Conservation (phyloP, 2,888 invertebrate genomes). For the Lacanobia wlatinum region DNA sequence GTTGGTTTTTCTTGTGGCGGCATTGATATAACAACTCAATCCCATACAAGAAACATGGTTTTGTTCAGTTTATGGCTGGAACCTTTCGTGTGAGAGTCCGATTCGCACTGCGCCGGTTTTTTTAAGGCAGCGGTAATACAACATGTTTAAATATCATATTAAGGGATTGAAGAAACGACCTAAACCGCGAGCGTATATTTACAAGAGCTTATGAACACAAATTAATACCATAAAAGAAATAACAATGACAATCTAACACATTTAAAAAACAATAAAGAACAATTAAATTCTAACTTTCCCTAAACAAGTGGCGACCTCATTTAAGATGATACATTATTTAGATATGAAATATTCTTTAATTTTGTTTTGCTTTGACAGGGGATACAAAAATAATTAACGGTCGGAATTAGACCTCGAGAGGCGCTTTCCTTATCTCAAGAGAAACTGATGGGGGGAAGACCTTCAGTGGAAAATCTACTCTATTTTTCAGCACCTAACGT, state of each 20-base stretch:
- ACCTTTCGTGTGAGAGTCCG: too few species aligned
- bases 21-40: too few species aligned
- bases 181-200: too few species aligned
- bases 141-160: too few species aligned
- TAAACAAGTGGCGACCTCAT: slow-evolving; percentile 30
- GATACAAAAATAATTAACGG: slow-evolving; percentile 68
- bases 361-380: slow-evolving; percentile 65
- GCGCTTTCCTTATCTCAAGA: slow-evolving; percentile 48
- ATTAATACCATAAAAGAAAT: background rate
- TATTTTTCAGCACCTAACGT: background rate
- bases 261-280: background rate
- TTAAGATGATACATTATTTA: slow-evolving; percentile 49
- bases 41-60: too few species aligned
- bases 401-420: slow-evolving; percentile 62
- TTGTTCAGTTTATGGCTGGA: too few species aligned
- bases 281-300: background rate
- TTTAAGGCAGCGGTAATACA: too few species aligned
- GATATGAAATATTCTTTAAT: slow-evolving; percentile 62
- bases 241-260: background rate
- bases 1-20: too few species aligned
- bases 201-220: too few species aligned
- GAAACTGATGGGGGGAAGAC: slow-evolving; percentile 25
- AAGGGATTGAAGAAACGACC: too few species aligned
- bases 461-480: slow-evolving; percentile 6
- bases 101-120: too few species aligned